Percentiles rank a stretch among this genome's conserved stretches.
phyloP scores from a whole-genome alignment of 2,113 vertebrate genomes.

The Atrichornis clamosus region DNA sequence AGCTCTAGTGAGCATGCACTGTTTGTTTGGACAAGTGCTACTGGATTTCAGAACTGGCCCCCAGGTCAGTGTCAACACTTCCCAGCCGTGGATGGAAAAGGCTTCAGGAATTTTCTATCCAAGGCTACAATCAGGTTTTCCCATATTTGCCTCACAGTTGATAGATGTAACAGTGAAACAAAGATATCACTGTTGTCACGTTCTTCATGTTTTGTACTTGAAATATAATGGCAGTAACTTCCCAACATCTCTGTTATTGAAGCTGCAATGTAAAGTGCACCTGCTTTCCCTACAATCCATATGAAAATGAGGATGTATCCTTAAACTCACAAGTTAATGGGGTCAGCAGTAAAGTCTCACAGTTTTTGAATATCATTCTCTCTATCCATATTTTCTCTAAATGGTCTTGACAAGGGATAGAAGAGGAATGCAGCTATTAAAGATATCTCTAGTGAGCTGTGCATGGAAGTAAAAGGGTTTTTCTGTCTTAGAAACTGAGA shows the following conservation, averaged over 20 bases:
- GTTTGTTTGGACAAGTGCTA: slow-evolving; percentile 65
- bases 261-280: not conserved
- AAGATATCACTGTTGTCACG: not conserved
- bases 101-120: slow-evolving; percentile 14
- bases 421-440: not conserved
- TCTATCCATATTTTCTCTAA: not conserved
- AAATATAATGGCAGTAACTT: not conserved
- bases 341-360: not conserved
- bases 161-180: not conserved
- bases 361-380: not conserved
- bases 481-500: not conserved
- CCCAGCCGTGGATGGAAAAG: not conserved
- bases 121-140: not conserved
- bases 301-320: not conserved
- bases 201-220: not conserved
- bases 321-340: not conserved
- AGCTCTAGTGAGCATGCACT: not conserved
- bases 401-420: not conserved
- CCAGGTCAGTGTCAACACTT: slow-evolving; percentile 39
- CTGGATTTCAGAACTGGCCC: slow-evolving; percentile 34
- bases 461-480: fast-evolving
- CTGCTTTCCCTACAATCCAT: not conserved
- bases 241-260: not conserved
- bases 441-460: not conserved
- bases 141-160: not conserved